phyloP scores from a whole-genome alignment of 2,113 vertebrate genomes.

The Pogona vitticeps region DNA sequence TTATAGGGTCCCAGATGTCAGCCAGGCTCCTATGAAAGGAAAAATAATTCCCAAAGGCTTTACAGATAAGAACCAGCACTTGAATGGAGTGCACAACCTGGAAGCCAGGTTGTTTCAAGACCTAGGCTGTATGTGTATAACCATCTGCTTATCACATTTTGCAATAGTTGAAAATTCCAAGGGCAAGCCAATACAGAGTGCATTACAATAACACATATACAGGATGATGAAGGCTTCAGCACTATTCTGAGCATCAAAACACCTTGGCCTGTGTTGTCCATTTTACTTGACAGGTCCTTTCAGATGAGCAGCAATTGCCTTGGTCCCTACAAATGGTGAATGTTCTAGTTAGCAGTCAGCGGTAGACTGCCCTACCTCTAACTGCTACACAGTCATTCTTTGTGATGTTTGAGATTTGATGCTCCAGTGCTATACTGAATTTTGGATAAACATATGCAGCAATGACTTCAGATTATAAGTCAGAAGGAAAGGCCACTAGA shows the following conservation, averaged over 20 bases:
- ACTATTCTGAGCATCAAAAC: too few species aligned
- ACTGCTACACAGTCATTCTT: too few species aligned
- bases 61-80: too few species aligned
- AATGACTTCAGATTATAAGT: conserved; percentile 1
- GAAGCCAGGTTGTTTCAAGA: not conserved
- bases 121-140: not conserved
- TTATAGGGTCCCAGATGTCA: too few species aligned
- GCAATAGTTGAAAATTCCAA: not conserved
- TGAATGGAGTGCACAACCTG: too few species aligned
- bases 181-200: not conserved
- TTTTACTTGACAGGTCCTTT: not conserved
- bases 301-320: too few species aligned
- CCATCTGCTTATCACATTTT: not conserved
- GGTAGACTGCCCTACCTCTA: too few species aligned
- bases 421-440: not conserved
- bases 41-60: too few species aligned
- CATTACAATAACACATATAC: too few species aligned
- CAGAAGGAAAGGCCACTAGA: conserved; percentile 2
- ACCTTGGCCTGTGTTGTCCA: not conserved
- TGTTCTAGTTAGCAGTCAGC: too few species aligned
- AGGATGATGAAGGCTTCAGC: not conserved
- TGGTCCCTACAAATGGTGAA: too few species aligned
- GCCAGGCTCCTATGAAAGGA: too few species aligned
- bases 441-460: conserved; percentile 1
- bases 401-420: not conserved